Evolutionary conservation across 2,113 vertebrate species (phyloP), one percentile per base, ranked within the genome.

Genomic region (Vireo altiloquus): DNA sequence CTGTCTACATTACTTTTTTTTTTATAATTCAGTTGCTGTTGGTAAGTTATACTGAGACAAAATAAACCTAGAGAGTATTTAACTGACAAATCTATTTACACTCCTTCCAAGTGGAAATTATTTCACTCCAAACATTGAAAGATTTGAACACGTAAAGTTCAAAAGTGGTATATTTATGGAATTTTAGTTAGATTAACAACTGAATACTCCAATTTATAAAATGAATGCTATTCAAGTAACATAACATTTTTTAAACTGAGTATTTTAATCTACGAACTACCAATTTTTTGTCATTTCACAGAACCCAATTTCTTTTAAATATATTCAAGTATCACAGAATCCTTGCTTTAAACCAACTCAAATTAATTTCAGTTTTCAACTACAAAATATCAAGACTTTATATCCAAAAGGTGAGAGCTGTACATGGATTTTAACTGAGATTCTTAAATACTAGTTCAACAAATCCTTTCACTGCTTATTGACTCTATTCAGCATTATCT

Each of bases 41-140:
- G 46, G 11, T 71, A 92, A 76, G 31, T 61, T 82, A 53, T 12
- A 85, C 30, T 25, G 24, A 87, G 82, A 74, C 33, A 65, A 87
- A 75, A 60, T 31, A 54, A 82, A 93, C 80, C 27, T 25, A 60
- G 37, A 87, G 9, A 82, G 30, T n/a, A 47, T 75, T 89, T 87
- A 70, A 59, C 52, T 50, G 53, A 84, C 57, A 79, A 61, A 30
- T 89, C 50, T 80, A 95, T 89, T 95, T 93, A 82, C 33, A 69
- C 59, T 60, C 59, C 27, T 95, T 92, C 78, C 68, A 94, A 94
- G 11, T 56, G 3, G 64, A 81, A 92, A 82, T 83, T 77, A 92
- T 46, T 93, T 77, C 68, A 50, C 44, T 81, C 27, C 1, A 25
- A 44, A 74, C 40, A 88, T 61, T 88, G 82, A 72, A 80, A 57